Conservation (phyloP, 2,797 vertebrate species). For the Aldrovandia affinis region DNA sequence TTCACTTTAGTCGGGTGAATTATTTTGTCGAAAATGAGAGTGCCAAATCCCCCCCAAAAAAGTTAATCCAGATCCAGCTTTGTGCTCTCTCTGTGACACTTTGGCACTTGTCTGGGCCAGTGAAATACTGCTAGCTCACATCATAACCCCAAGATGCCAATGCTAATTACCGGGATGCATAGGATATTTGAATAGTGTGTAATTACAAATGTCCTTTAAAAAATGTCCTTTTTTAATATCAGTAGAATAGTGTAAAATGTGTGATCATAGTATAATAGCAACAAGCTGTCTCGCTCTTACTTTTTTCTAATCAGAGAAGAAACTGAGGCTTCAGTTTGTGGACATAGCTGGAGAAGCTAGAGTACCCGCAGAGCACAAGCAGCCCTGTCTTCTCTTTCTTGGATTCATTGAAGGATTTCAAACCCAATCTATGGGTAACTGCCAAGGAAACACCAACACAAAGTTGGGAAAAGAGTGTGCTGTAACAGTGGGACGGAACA, state of each 20-base stretch:
- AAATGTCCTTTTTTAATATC: background rate
- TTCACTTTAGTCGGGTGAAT: background rate
- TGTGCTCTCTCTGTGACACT: background rate
- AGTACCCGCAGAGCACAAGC: too few relatives aligned
- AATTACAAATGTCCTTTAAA: slow-evolving; percentile 3
- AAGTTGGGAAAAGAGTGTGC: too few relatives aligned
- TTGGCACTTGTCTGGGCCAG: background rate
- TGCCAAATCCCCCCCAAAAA: background rate
- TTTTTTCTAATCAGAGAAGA: too few relatives aligned
- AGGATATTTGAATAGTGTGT: background rate
- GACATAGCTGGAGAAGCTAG: background rate
- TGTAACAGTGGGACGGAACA: too few relatives aligned
- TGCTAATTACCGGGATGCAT: background rate
- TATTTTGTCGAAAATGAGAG: background rate
- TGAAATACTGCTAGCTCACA: background rate
- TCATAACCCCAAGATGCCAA: background rate
- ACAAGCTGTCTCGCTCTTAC: background rate
- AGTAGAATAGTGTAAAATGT: background rate
- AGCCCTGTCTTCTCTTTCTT: background rate
- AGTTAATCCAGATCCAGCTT: background rate
- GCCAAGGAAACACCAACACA: too few relatives aligned
- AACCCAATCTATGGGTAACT: too few relatives aligned
- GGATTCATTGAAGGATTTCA: background rate
- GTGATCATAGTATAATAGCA: background rate
- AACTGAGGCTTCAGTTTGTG: background rate